Evolutionary conservation across 2,113 vertebrate species (phyloP).

Genomic region (Ciconia stormi): DNA sequence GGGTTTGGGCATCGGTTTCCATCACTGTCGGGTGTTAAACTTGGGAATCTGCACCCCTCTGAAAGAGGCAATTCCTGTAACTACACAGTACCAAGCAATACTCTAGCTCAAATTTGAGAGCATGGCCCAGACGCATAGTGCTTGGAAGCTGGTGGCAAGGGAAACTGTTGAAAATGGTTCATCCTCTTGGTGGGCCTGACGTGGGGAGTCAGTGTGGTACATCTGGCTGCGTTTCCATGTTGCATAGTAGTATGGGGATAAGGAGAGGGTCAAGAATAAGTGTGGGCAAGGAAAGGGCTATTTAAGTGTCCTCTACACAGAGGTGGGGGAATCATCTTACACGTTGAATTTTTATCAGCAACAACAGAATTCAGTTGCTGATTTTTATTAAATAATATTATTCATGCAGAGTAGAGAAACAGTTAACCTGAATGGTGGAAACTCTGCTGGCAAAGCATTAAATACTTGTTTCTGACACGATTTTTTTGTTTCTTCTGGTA

Average conservation of each 20-base stretch:
- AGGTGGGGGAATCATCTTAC: not conserved
- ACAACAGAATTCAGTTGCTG: not conserved
- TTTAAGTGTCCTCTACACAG: not conserved
- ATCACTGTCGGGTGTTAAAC: not conserved
- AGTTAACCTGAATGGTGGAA: not conserved
- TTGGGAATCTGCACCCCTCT: not conserved
- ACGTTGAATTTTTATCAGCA: not conserved
- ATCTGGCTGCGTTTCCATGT: fast-evolving
- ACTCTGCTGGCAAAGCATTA: not conserved
- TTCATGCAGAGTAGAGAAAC: not conserved
- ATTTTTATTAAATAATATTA: not conserved
- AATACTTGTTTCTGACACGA: not conserved
- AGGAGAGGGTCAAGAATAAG: too few species aligned
- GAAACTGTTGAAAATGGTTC: not conserved
- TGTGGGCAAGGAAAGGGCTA: not conserved
- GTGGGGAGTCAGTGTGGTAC: too few species aligned
- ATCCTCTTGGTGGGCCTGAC: not conserved
- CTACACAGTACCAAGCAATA: too few species aligned
- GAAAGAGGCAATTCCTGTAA: not conserved
- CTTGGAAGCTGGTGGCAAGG: not conserved
- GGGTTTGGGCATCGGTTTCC: not conserved
- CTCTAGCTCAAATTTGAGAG: not conserved
- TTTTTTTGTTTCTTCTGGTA: not conserved
- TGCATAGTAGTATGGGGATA: not conserved
- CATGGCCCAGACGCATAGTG: fast-evolving